Evolutionary conservation across 2,113 vertebrate species (phyloP).

Genomic region (Plecotus auritus): DNA sequence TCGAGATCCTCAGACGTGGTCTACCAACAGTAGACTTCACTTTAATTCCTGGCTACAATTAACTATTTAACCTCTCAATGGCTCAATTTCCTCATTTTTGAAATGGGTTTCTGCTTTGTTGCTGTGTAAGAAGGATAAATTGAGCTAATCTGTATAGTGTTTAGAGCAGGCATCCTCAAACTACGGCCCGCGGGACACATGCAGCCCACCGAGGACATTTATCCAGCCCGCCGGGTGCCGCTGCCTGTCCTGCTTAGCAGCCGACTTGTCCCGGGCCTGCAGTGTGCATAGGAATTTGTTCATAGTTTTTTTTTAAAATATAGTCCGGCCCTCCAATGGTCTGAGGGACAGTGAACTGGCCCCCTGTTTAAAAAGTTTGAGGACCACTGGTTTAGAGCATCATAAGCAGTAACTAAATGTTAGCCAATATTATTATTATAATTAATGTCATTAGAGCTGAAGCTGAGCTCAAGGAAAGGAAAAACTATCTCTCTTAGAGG

Average conservation of each 20-base stretch:
- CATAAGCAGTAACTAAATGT: neutral
- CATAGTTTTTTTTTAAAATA: too few relatives aligned
- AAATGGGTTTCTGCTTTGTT: neutral
- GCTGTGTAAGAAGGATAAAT: neutral
- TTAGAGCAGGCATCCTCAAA: too few relatives aligned
- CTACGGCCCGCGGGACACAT: too few relatives aligned
- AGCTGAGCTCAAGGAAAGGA: neutral
- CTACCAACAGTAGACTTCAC: neutral
- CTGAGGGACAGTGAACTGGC: too few relatives aligned
- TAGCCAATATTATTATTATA: neutral
- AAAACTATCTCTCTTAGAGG: neutral
- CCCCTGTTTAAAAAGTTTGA: too few relatives aligned
- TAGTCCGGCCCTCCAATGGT: too few relatives aligned
- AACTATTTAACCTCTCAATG: neutral
- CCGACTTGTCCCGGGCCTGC: too few relatives aligned
- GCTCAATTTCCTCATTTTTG: neutral
- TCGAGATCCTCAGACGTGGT: neutral
- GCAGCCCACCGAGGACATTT: too few relatives aligned
- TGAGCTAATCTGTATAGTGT: neutral
- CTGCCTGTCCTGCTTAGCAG: too few relatives aligned
- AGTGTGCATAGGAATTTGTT: too few relatives aligned
- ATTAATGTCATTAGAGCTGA: neutral
- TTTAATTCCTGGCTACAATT: neutral
- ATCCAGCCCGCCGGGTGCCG: too few relatives aligned
- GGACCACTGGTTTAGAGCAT: too few relatives aligned